Evolutionary conservation across 2,888 invertebrate genomes (phyloP).

Genomic region (Megalurothrips usitatus): DNA sequence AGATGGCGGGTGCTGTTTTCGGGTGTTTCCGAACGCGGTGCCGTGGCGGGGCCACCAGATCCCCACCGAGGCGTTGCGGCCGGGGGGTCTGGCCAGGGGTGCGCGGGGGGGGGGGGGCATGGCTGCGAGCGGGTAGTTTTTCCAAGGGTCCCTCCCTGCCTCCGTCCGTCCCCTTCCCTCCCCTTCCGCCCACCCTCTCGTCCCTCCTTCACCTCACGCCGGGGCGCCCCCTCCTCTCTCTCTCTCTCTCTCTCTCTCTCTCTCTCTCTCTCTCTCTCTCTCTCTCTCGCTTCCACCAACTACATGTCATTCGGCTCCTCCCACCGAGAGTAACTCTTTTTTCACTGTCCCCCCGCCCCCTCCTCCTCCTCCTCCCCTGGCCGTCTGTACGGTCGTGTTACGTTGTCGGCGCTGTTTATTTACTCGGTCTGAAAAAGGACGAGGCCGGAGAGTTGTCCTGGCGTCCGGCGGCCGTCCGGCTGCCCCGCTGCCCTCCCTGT

Average conservation of each 20-base stretch:
- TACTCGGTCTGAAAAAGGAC: slow-evolving; percentile 11
- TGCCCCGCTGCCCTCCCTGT: no score
- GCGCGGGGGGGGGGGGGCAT: no score
- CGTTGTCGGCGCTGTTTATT: slow-evolving; percentile 16
- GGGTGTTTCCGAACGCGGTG: no score
- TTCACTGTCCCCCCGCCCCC: not conserved
- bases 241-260: slow-evolving; percentile 16
- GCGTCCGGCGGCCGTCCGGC: no score
- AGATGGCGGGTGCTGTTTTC: no score
- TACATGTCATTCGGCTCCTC: not conserved
- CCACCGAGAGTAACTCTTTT: slow-evolving; percentile 5
- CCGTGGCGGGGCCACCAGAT: no score
- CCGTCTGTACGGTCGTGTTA: slow-evolving; percentile 20
- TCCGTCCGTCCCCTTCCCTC: not conserved
- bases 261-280: slow-evolving; percentile 8
- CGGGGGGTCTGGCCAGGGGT: no score
- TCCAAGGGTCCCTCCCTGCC: not conserved
- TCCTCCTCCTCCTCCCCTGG: not conserved
- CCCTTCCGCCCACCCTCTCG: not conserved
- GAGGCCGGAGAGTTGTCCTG: no score
- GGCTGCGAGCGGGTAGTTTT: no score
- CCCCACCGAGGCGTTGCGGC: no score
- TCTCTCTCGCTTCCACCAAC: slow-evolving; percentile 6
- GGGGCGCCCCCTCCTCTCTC: no score
- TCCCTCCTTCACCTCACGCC: not conserved